A percentile compares a stretch with the other conserved stretches of the same genome.
Evolutionary conservation across 2,113 vertebrate species (phyloP).

Genomic region (Alosa alosa): DNA sequence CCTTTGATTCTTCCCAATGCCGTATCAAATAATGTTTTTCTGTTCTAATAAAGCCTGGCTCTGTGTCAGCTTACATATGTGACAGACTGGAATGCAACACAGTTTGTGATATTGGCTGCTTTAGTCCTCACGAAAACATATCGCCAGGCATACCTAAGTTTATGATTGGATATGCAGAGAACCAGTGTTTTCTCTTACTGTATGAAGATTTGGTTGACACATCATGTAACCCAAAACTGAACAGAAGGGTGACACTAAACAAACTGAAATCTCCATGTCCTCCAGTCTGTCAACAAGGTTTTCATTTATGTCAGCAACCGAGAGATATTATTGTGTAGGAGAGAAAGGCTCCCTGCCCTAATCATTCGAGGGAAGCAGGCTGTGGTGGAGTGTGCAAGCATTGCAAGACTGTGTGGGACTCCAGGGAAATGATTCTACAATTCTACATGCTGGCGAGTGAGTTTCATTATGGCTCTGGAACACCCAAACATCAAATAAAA

Average conservation of each 20-base stretch:
- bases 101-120: neutral
- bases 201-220: neutral
- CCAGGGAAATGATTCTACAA: neutral
- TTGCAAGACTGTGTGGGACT: neutral
- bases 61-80: neutral
- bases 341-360: neutral
- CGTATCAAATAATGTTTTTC: neutral
- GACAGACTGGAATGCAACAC: neutral
- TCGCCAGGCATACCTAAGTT: neutral
- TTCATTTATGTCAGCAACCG: neutral
- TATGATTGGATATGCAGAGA: neutral
- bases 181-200: neutral
- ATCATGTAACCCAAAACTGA: neutral
- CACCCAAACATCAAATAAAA: neutral
- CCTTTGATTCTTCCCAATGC: neutral
- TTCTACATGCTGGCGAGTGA: neutral
- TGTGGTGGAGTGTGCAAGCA: neutral
- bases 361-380: neutral
- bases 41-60: neutral
- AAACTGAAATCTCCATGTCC: neutral
- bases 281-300: neutral
- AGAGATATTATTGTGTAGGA: neutral
- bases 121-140: neutral
- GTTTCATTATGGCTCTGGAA: neutral
- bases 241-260: neutral